phyloP scores from a whole-genome alignment of 2,888 invertebrate species.

The Volucella zonaria region DNA sequence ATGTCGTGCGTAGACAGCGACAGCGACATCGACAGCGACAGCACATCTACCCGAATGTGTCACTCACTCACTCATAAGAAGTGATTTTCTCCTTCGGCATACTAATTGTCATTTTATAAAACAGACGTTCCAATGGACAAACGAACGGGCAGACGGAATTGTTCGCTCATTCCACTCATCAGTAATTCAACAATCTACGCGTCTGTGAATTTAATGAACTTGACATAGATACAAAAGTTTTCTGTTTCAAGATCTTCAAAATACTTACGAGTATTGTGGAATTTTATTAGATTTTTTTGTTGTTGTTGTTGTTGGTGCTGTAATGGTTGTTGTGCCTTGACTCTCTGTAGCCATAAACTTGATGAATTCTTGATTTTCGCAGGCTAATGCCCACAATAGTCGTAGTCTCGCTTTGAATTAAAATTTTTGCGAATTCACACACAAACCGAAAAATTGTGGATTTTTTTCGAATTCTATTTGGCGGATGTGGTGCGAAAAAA shows the following conservation, averaged over 20 bases:
- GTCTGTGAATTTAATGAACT: slow-evolving; percentile 63
- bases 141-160: background rate
- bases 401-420: slow-evolving; percentile 34
- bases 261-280: slow-evolving; percentile 8
- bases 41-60: slow-evolving; percentile 37
- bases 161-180: slow-evolving; percentile 36
- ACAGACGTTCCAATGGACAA: too few relatives aligned
- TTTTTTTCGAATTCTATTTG: background rate
- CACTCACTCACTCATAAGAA: slow-evolving; percentile 58
- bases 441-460: background rate
- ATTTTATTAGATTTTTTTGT: background rate
- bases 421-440: slow-evolving; percentile 39
- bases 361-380: slow-evolving; percentile 21
- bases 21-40: slow-evolving; percentile 39
- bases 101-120: slow-evolving; percentile 59
- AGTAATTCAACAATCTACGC: slow-evolving; percentile 53
- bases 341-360: background rate
- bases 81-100: slow-evolving; percentile 59
- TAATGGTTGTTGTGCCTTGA: background rate
- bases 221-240: slow-evolving; percentile 55
- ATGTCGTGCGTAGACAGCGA: slow-evolving; percentile 49
- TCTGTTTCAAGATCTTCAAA: background rate
- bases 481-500: slow-evolving; percentile 54
- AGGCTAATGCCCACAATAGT: slow-evolving; percentile 46
- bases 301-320: background rate